Evolutionary conservation across 1,140 invertebrate species (phyloP), one percentile per base, ranked within the genome.

Genomic region (Heliconius melpomene): DNA sequence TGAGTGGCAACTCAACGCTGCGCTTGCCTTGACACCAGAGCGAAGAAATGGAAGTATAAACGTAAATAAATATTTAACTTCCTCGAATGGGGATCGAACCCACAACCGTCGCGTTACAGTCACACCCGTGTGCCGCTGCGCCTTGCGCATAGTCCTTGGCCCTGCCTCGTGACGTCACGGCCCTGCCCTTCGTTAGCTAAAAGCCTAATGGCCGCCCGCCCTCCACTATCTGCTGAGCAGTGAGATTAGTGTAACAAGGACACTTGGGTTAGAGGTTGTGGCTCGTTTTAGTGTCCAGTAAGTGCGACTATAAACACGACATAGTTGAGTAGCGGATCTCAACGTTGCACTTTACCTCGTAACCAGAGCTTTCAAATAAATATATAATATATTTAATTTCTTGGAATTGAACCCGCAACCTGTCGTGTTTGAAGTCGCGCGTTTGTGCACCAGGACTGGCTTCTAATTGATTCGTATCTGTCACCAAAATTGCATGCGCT

Each of bases 151-250:
- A 36, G 75, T 46, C 75, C 75, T 77, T 77, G 75, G 75, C 7
- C 60, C 60, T 50, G 52, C 75, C 75, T 77, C 70, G 75, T 77
- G 75, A 77, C 75, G 75, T 77, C 75, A 77, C 38, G 66, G 60
- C 40, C 60, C 36, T 70, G 75, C 75, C 75, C 75, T 77, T 77
- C 75, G 70, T 77, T 77, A 77, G 75, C 75, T 77, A 77, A 77
- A 77, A 77, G 75, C 75, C 26, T 26, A 26, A 40, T 38, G 18
- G 54, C n/a, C 66, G n/a, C 36, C 40, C 60, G 40, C 60, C 75
- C 75, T 71, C 46, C 38, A 77, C 75, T 66, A 66, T 66, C 23
- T 66, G 29, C 11, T 60, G 57, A 60, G 74, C 38, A 77, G 71
- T 54, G 38, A n/a, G 46, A 71, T 71, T 66, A 66, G 54, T 71